These are phyloP conservation scores for Miniopterus natalensis DNA, from an alignment of 2,113 vertebrate genomes.

Conservation along the genomic window DNA sequence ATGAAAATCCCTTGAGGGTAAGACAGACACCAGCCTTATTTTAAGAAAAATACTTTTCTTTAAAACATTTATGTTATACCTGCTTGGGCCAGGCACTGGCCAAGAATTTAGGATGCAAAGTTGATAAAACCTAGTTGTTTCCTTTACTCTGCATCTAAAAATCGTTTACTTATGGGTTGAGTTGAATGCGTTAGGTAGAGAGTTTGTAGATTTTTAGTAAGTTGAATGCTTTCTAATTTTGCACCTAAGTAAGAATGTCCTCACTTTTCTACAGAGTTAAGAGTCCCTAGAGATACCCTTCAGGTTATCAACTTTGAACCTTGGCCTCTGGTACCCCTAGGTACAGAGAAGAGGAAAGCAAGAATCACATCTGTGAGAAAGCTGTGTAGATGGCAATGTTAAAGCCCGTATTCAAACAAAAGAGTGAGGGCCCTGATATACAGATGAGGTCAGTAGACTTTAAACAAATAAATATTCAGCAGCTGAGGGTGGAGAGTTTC, in stretches of 20 bases:
- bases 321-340: neutral
- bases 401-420: neutral
- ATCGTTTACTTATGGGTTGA: neutral
- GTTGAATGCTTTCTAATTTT: slow-evolving; percentile 38
- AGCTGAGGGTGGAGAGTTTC: neutral
- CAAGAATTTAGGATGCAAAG: neutral
- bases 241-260: neutral
- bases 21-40: slow-evolving; percentile 70
- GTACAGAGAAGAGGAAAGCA: neutral
- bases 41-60: slow-evolving; percentile 26
- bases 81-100: neutral
- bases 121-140: slow-evolving; percentile 31
- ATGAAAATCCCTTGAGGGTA: slow-evolving; percentile 98
- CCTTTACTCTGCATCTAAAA: neutral
- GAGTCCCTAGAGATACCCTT: neutral
- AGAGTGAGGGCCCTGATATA: slow-evolving; percentile 22
- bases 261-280: slow-evolving; percentile 19
- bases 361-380: neutral
- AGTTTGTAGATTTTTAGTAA: slow-evolving; percentile 31
- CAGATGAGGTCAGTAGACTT: neutral
- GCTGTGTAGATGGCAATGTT: neutral
- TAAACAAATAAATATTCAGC: neutral
- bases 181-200: slow-evolving; percentile 29
- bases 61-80: neutral
- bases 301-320: slow-evolving; percentile 5